Conservation (phyloP, 53 echinoderm and acorn worm species). For the Glandiceps talaboti region DNA sequence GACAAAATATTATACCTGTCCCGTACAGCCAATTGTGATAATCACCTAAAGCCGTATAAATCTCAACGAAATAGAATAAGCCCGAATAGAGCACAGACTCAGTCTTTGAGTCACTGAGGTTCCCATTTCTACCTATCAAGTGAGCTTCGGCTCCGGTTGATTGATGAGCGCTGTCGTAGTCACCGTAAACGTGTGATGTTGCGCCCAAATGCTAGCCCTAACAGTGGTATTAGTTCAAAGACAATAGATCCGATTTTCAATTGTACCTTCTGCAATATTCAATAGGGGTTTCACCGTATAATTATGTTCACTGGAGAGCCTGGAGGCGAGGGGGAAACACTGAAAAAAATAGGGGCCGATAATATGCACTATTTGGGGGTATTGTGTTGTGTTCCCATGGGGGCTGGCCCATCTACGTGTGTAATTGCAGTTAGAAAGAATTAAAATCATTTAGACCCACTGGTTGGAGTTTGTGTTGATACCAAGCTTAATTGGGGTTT, state of each 20-base stretch:
- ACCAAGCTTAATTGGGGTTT: neutral
- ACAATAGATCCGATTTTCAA: neutral
- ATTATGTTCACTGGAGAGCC: neutral
- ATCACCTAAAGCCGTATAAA: too few species aligned
- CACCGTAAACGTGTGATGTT: neutral
- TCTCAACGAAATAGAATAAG: too few species aligned
- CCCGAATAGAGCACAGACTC: too few species aligned
- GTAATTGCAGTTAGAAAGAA: neutral
- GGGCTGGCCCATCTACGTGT: neutral
- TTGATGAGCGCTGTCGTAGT: neutral
- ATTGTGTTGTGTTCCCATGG: neutral
- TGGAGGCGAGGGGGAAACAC: neutral
- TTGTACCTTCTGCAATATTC: neutral
- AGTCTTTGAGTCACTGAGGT: too few species aligned
- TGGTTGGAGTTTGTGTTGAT: neutral
- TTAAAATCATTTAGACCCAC: neutral
- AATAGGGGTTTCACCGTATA: neutral
- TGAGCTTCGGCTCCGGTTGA: neutral
- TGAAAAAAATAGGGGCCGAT: neutral
- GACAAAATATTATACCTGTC: too few species aligned
- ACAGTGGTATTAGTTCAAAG: neutral
- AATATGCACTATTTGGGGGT: neutral
- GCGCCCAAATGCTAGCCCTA: neutral
- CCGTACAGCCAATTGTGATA: too few species aligned
- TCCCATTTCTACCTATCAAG: neutral